Evolutionary conservation across 2,888 invertebrate species (phyloP).

Genomic region (Torymus auratus): DNA sequence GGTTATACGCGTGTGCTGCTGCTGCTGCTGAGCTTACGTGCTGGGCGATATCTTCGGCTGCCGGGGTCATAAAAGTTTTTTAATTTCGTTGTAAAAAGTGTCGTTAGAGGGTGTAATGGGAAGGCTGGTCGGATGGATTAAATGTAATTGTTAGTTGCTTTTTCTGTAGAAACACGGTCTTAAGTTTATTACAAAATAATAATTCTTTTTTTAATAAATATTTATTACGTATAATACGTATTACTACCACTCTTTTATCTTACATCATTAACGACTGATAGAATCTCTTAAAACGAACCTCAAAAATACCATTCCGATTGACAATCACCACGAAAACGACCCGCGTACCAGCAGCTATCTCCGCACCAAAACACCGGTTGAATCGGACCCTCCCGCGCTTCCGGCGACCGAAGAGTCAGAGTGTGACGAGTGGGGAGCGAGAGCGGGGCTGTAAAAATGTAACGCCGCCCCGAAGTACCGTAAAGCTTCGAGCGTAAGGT

Average conservation of each 20-base stretch:
- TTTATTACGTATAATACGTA: no score
- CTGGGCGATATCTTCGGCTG: no score
- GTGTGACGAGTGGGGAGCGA: background rate
- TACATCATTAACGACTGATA: no score
- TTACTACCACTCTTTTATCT: no score
- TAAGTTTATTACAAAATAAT: no score
- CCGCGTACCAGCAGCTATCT: conserved; percentile 11
- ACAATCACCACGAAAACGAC: background rate
- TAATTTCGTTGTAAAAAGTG: background rate
- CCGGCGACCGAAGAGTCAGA: background rate
- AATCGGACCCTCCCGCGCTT: conserved; percentile 66
- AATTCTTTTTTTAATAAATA: no score
- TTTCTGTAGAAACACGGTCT: no score
- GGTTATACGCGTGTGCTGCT: conserved; percentile 4
- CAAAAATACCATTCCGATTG: conserved; percentile 15
- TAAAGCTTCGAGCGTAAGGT: conserved; percentile 75
- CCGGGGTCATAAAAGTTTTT: background rate
- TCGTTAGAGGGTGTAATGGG: background rate
- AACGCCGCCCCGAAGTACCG: conserved; percentile 75
- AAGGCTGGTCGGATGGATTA: background rate
- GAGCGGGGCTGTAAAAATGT: conserved; percentile 74
- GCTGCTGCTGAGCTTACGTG: conserved; percentile 14
- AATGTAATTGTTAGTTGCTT: no score
- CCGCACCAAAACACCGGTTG: conserved; percentile 61
- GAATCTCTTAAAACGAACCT: no score